Evolutionary conservation across 2,797 vertebrate genomes (phyloP).

Genomic region (Vultur gryphus): DNA sequence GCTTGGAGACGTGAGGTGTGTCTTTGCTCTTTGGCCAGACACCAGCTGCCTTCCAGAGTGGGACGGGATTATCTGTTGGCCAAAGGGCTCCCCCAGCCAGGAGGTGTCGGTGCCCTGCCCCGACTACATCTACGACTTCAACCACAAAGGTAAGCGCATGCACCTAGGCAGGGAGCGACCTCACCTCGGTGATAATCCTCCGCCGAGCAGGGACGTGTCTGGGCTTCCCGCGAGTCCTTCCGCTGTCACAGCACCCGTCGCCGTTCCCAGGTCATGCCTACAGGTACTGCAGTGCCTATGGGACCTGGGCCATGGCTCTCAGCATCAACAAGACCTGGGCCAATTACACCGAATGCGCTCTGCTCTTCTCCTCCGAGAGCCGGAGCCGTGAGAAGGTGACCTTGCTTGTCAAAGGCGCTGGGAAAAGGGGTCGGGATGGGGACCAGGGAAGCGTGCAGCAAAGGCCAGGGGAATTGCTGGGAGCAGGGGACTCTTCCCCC

Average conservation of each 20-base stretch:
- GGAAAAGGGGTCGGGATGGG: neutral
- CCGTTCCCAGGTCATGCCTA: constrained; percentile 80
- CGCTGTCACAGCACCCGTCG: accelerated
- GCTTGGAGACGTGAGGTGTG: neutral
- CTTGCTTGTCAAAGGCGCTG: neutral
- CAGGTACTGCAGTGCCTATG: constrained; percentile 79
- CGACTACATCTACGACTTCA: constrained; percentile 91
- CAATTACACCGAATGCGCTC: constrained; percentile 88
- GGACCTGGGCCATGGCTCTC: constrained; percentile 83
- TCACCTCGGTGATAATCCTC: neutral
- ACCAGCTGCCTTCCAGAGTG: constrained; percentile 83
- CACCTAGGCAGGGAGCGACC: accelerated
- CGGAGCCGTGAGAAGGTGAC: constrained; percentile 81
- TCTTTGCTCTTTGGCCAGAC: constrained; percentile 65
- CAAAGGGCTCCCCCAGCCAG: constrained; percentile 74
- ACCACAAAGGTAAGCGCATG: constrained; percentile 80
- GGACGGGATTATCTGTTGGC: constrained; percentile 94
- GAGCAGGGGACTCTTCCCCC: neutral
- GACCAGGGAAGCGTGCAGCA: neutral
- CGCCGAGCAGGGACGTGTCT: accelerated
- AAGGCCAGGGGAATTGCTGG: neutral
- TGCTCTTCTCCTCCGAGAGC: constrained; percentile 78
- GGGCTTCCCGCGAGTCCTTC: accelerated
- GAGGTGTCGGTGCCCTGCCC: constrained; percentile 83
- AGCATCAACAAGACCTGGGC: constrained; percentile 90